Conservation (phyloP, 1,140 invertebrate genomes). For the Zaprionus kolodkinae region DNA sequence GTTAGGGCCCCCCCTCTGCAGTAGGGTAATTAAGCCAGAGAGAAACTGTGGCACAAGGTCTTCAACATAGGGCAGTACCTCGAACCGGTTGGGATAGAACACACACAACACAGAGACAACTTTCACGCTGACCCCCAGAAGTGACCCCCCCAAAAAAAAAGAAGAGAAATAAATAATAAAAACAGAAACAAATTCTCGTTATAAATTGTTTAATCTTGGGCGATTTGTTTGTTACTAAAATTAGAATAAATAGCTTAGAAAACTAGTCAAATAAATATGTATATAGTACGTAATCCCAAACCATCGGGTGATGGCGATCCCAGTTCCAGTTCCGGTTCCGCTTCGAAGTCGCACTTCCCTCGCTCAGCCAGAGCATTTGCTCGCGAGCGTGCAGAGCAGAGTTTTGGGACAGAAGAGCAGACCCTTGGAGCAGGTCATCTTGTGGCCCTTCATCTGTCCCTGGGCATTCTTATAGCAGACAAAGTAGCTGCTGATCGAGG, state of each 20-base stretch:
- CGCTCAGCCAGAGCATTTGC: conserved; percentile 66
- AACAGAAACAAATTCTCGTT: conserved; percentile 9
- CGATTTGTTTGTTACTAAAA: conserved; percentile 31
- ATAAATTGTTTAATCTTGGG: background rate
- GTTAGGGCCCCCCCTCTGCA: no score
- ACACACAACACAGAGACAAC: conserved; percentile 38
- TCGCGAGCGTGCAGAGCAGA: conserved; percentile 73
- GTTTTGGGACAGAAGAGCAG: conserved; percentile 77
- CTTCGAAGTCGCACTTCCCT: no score
- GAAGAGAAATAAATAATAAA: conserved; percentile 1
- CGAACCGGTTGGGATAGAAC: conserved; percentile 27
- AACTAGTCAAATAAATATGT: conserved; percentile 44
- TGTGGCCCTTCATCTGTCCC: conserved; percentile 80
- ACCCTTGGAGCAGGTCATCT: conserved; percentile 79
- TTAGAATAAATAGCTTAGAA: conserved; percentile 75
- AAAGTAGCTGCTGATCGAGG: conserved; percentile 79
- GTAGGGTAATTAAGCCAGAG: conserved; percentile 38
- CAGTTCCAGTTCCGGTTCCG: background rate
- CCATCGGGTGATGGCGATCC: background rate
- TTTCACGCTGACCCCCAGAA: conserved; percentile 44
- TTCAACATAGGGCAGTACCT: conserved; percentile 4
- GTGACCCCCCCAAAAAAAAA: conserved; percentile 21
- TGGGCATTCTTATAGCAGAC: conserved; percentile 80
- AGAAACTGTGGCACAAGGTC: conserved; percentile 50
- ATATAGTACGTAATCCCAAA: conserved; percentile 9